A percentile compares a stretch with the other conserved stretches of the same genome.
These are phyloP conservation scores for Pseudococcus viburni DNA, from an alignment of 2,888 invertebrate species.

Conservation along the genomic window DNA sequence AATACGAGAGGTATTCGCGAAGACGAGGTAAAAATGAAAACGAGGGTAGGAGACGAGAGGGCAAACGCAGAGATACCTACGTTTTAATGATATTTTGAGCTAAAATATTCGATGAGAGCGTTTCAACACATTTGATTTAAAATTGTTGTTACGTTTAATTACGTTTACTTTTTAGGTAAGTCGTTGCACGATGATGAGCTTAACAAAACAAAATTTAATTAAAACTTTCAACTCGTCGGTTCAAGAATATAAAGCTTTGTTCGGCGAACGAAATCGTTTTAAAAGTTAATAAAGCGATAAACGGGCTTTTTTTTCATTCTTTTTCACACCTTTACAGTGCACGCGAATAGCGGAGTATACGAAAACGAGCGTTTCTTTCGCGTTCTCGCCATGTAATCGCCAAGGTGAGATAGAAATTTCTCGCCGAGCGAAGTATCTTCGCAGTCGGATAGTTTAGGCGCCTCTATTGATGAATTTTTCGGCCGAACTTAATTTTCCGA, in stretches of 20 bases:
- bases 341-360: not conserved
- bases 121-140: conserved; percentile 9
- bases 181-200: conserved; percentile 42
- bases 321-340: not conserved
- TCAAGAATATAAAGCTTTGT: conserved; percentile 27
- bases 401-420: not conserved
- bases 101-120: conserved; percentile 23
- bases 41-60: not conserved
- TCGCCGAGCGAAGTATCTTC: not conserved
- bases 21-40: not conserved
- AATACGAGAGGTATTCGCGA: not conserved
- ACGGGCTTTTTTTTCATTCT: not conserved
- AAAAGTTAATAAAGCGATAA: conserved; percentile 31
- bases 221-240: conserved; percentile 46
- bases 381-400: not conserved
- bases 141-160: conserved; percentile 45
- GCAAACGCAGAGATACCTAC: not conserved
- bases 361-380: not conserved
- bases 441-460: not conserved
- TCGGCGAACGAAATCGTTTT: conserved; percentile 35
- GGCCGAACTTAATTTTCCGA: not conserved
- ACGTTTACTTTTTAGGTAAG: conserved; percentile 41
- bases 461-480: not conserved
- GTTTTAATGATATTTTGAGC: conserved; percentile 4
- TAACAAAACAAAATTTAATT: conserved; percentile 44